Conservation (phyloP, 2,888 invertebrate genomes). For the Ornithoptera alexandrae region DNA sequence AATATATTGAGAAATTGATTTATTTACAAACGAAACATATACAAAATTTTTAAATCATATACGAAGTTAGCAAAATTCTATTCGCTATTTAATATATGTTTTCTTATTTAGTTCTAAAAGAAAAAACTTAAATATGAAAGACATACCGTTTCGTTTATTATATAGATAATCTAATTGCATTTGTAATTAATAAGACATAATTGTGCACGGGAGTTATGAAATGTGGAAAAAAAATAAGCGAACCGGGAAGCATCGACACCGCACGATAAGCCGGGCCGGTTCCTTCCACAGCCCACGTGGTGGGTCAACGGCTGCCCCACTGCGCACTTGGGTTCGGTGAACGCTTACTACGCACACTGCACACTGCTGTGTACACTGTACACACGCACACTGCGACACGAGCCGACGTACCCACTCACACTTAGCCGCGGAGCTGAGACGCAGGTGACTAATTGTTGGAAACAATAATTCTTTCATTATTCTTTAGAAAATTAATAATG, state of each 20-base stretch:
- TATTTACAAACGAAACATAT: too few species aligned
- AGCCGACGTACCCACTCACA: constrained; percentile 33
- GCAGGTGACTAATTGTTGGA: constrained; percentile 62
- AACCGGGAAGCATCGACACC: constrained; percentile 39
- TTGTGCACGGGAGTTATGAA: constrained; percentile 28
- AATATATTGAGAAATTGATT: too few species aligned
- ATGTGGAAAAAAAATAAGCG: constrained; percentile 33
- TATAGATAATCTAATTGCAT: too few species aligned
- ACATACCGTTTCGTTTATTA: not conserved
- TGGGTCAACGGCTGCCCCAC: constrained; percentile 72
- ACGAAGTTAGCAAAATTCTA: too few species aligned
- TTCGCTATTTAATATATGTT: too few species aligned
- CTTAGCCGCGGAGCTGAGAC: constrained; percentile 33
- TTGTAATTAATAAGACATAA: not conserved
- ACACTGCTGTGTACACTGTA: constrained; percentile 15
- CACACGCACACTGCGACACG: constrained; percentile 31
- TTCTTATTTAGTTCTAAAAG: too few species aligned
- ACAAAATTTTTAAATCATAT: too few species aligned
- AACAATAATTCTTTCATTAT: constrained; percentile 29
- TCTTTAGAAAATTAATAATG: constrained; percentile 14
- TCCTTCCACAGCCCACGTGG: constrained; percentile 67
- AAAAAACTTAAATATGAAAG: too few species aligned
- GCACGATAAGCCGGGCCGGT: constrained; percentile 53
- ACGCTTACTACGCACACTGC: constrained; percentile 44
- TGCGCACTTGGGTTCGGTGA: constrained; percentile 67